Evolutionary conservation across 2,797 vertebrate species (phyloP), one percentile per base, ranked within the genome.

Genomic region (Leptatherina wallacei): DNA sequence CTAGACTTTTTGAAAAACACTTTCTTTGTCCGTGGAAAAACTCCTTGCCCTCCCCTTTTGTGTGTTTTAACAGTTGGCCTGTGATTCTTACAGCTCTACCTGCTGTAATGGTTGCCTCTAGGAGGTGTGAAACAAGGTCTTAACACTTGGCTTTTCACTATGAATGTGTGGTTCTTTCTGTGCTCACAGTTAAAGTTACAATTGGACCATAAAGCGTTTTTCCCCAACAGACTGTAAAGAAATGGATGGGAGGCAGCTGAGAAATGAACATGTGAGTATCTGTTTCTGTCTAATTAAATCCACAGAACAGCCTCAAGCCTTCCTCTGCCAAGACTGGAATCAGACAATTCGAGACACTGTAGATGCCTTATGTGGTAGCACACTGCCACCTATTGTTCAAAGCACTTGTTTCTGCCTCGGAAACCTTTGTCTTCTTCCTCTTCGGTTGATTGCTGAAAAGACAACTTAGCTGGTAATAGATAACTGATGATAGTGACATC

Each of bases 231-330:
- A 92, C 90, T 91, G 90, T 89, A 92, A 93, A 92, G 90, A 90
- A 93, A 92, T 93, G 90, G 91, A 92, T 91, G 92, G 90, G 91
- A 94, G 90, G 93, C 92, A 94, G 93, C 93, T 92, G 91, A 94
- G 93, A 93, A 94, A 92, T 91, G 93, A 94, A 94, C 93, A 94
- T 94, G 92, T 92, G 93, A 93, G 88, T 93, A 94, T 95, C 94
- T 93, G 93, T 95, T 94, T 95, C 93, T 95, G 93, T 95, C 93
- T 94, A 95, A 94, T 95, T 95, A 95, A 95, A 95, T 94, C 92
- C 90, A 82, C 90, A 92, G 88, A 93, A 94, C 86, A 93, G 91
- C 88, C 92, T 93, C 90, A 79, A 92, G 91, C 90, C 90, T 87
- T 86, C 90, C 88, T 85, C 84, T 91, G 90, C 87, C 92, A 94